Percentiles rank a stretch among this genome's conserved stretches.
These are phyloP conservation scores for Saimiri boliviensis DNA, from an alignment of 2,113 vertebrate genomes.

Conservation along the genomic window DNA sequence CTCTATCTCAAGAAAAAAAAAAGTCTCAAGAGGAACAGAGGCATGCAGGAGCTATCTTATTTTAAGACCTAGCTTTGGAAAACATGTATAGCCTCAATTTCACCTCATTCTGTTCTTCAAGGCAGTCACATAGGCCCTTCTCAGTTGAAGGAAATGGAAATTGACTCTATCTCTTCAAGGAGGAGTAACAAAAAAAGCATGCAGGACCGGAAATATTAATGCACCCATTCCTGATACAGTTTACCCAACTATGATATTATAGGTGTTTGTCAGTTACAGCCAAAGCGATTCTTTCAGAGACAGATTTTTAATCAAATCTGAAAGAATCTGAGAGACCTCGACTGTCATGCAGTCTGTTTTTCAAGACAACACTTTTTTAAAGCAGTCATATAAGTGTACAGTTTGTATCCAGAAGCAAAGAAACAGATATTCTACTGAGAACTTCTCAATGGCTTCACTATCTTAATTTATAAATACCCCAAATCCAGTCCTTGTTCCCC, in stretches of 20 bases:
- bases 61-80: not conserved
- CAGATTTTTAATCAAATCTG: not conserved
- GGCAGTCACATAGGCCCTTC: not conserved
- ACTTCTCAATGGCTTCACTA: not conserved
- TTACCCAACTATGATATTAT: not conserved
- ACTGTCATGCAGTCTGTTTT: not conserved
- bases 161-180: not conserved
- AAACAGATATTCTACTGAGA: not conserved
- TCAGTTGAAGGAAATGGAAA: not conserved
- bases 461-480: slow-evolving; percentile 9
- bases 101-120: not conserved
- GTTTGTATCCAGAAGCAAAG: slow-evolving; percentile 32
- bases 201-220: not conserved
- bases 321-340: not conserved
- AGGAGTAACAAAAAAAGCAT: not conserved
- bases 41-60: not conserved
- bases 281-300: not conserved
- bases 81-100: rapidly evolving
- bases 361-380: slow-evolving; percentile 46
- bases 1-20: too few species aligned
- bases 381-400: not conserved
- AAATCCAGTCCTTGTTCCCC: not conserved
- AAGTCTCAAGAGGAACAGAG: not conserved
- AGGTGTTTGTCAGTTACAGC: not conserved
- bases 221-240: not conserved